These are phyloP conservation scores for Monopterus albus DNA, from an alignment of 2,113 vertebrate species.

Conservation along the genomic window DNA sequence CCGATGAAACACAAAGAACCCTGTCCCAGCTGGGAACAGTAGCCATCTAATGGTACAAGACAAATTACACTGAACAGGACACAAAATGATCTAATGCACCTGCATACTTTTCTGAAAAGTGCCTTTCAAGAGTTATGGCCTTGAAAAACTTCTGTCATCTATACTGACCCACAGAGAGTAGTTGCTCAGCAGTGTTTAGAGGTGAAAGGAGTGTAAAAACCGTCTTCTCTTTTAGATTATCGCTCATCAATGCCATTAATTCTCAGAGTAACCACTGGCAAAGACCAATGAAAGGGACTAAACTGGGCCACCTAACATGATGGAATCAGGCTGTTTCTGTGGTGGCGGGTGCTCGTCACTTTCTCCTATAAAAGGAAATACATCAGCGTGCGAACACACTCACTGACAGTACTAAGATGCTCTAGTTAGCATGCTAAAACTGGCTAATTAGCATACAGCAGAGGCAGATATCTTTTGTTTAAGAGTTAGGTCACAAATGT, in stretches of 20 bases:
- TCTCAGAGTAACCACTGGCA: slow-evolving; percentile 29
- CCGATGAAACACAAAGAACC: slow-evolving; percentile 11
- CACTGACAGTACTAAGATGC: too few relatives aligned
- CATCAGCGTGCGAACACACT: too few relatives aligned
- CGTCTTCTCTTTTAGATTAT: slow-evolving; percentile 21
- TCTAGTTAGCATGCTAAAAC: too few relatives aligned
- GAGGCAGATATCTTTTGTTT: too few relatives aligned
- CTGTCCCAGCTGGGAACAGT: slow-evolving; percentile 9
- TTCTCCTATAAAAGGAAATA: not conserved
- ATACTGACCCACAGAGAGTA: slow-evolving; percentile 24
- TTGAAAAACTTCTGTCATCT: slow-evolving; percentile 44
- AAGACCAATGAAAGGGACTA: slow-evolving; percentile 30
- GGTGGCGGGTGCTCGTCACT: not conserved
- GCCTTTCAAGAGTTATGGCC: slow-evolving; percentile 38
- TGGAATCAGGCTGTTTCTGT: slow-evolving; percentile 35
- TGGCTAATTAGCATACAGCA: too few relatives aligned
- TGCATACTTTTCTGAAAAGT: slow-evolving; percentile 36
- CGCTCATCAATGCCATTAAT: slow-evolving; percentile 48
- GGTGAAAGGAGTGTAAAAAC: not conserved
- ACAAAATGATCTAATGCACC: slow-evolving; percentile 51
- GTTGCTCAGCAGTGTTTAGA: slow-evolving; percentile 15
- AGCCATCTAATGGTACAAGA: slow-evolving; percentile 30
- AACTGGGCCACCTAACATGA: slow-evolving; percentile 48
- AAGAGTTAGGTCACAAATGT: not conserved
- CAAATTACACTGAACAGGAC: slow-evolving; percentile 44